Percentiles rank a stretch among this genome's conserved stretches.
These are phyloP conservation scores for Acanthoscelides obtectus DNA, from an alignment of 2,888 invertebrate genomes.

Conservation along the genomic window DNA sequence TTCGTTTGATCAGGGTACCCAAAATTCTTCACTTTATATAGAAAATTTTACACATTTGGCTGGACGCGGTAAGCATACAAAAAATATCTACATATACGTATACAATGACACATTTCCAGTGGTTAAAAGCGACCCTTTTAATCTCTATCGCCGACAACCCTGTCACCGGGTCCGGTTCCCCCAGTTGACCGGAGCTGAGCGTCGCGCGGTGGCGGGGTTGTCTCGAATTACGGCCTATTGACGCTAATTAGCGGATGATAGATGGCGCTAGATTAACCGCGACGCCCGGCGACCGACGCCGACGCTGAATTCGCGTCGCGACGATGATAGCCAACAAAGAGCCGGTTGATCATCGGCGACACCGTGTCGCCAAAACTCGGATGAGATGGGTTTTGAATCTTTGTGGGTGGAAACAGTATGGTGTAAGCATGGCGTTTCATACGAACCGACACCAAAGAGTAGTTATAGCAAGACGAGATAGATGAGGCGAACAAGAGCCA, in stretches of 20 bases:
- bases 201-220: neutral
- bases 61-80: too few species aligned
- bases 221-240: slow-evolving; percentile 40
- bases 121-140: neutral
- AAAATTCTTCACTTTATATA: too few species aligned
- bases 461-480: too few species aligned
- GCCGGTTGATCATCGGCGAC: neutral
- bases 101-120: neutral
- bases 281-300: slow-evolving; percentile 25
- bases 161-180: neutral
- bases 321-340: neutral
- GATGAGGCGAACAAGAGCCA: too few species aligned
- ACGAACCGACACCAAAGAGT: neutral
- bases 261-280: slow-evolving; percentile 36
- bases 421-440: neutral
- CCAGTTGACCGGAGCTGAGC: neutral
- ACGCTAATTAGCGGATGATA: slow-evolving; percentile 43
- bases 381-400: neutral
- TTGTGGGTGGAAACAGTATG: neutral
- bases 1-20: too few species aligned
- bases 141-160: too few species aligned
- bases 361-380: neutral
- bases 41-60: too few species aligned
- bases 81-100: too few species aligned
- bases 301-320: slow-evolving; percentile 2